These are phyloP conservation scores for Botia kubotai DNA, from an alignment of 2,797 vertebrate species.

Conservation along the genomic window DNA sequence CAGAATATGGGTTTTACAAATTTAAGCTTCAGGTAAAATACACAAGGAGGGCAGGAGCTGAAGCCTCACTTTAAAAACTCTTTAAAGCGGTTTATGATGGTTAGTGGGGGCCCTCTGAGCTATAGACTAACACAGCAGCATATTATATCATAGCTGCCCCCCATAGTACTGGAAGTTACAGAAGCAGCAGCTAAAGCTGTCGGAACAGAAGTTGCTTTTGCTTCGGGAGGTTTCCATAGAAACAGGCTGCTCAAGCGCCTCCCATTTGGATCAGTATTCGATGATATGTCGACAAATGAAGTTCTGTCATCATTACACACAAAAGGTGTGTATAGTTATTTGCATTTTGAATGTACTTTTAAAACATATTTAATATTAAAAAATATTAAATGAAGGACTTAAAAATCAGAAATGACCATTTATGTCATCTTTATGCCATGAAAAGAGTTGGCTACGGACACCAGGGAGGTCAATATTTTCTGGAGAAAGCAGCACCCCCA, in stretches of 20 bases:
- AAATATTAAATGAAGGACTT: too few relatives aligned
- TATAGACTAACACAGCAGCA: background rate
- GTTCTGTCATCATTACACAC: too few relatives aligned
- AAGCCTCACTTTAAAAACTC: background rate
- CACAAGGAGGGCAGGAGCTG: background rate
- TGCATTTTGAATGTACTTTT: too few relatives aligned
- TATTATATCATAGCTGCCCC: conserved; percentile 1
- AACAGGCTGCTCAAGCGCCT: background rate
- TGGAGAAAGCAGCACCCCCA: too few relatives aligned
- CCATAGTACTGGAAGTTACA: background rate
- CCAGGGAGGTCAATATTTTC: too few relatives aligned
- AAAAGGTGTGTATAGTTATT: too few relatives aligned
- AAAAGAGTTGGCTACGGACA: too few relatives aligned
- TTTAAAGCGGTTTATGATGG: background rate
- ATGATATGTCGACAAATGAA: too few relatives aligned
- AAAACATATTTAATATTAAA: too few relatives aligned
- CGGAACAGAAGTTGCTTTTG: background rate
- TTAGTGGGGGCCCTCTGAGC: background rate
- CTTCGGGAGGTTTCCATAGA: conserved; percentile 24
- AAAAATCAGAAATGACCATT: too few relatives aligned
- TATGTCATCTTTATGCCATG: too few relatives aligned
- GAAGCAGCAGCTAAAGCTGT: background rate
- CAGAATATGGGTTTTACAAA: background rate
- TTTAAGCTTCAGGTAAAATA: background rate
- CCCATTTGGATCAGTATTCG: background rate